Base-by-base conservation (phyloP, 2,888 invertebrate genomes). In the Phyllotreta striolata region DNA sequence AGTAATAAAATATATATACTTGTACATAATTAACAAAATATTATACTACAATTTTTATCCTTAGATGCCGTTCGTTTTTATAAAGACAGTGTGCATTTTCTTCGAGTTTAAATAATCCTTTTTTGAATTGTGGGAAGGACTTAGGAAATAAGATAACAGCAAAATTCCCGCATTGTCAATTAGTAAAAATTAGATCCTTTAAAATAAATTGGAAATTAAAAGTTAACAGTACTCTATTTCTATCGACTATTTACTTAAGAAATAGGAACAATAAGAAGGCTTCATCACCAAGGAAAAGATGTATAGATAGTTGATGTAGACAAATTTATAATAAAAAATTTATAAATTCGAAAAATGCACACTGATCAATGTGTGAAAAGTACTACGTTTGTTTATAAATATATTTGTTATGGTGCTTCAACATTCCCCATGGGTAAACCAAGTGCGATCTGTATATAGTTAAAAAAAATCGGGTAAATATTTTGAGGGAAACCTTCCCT, bases 311-410 rank as follows among this genome's bases (percentile, higher is more conserved):
- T 49, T 49, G 1, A n/a, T 44, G 44, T 44, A 13, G 44, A n/a
- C 9, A 13, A 6, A 2, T 44, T 44, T 6, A 44, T 14, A 13
- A 43, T 37, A 49, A 49, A 13, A 49, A 49, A 9, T 35, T 35
- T 34, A 35, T 49, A 49, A 35, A 49, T 37, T 4, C 49, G 35
- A 39, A 38, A 41, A 40, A n/a, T 37, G 63, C 64, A 62, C 58
- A 69, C 70, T 52, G 69, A 70, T 71, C 70, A 66, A 68, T 67
- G 72, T 72, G 70, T 72, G 71, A 73, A 72, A 72, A 64, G 43
- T 52, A 24, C 49, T 70, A 69, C 64, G 59, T 52, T 60, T 57
- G 57, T 57, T 57, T 47, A 57, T 57, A 57, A 24, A 34, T 47
- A 14, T 24, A 49, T 57, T 60, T 60, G 59, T 60, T 60, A 52